These are phyloP conservation scores for Masticophis lateralis DNA, from an alignment of 2,797 vertebrate genomes.

Conservation along the genomic window DNA sequence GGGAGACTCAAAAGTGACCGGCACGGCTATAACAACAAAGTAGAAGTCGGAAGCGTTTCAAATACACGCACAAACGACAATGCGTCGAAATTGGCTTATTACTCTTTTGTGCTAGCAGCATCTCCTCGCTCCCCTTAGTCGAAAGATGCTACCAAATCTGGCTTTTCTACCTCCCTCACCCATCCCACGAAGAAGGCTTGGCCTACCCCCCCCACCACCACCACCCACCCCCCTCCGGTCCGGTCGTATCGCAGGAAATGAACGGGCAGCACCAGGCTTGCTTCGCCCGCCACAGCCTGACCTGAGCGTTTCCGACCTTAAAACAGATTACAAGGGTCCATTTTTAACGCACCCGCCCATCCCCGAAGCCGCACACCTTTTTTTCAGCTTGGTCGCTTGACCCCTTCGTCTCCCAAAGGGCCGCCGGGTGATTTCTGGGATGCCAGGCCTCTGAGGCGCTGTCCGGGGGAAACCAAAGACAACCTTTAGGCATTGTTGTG, in stretches of 20 bases:
- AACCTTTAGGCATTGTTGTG: background rate
- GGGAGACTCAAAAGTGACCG: background rate
- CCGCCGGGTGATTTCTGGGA: background rate
- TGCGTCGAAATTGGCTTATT: background rate
- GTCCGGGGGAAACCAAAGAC: background rate
- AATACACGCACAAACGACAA: background rate
- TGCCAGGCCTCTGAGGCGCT: background rate
- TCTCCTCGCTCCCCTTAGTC: too few relatives aligned
- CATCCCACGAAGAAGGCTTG: background rate
- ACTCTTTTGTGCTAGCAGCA: too few relatives aligned
- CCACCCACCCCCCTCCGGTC: too few relatives aligned
- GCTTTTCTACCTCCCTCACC: background rate
- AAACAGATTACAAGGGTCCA: background rate
- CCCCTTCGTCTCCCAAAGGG: background rate
- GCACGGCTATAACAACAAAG: too few relatives aligned
- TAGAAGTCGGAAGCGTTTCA: background rate
- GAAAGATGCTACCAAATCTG: background rate
- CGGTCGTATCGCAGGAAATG: background rate
- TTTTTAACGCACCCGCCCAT: background rate
- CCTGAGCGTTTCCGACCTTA: background rate
- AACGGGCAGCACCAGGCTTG: background rate
- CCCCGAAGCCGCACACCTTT: background rate
- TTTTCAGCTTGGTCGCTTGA: background rate
- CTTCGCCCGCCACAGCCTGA: background rate
- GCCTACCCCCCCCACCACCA: too few relatives aligned